Evolutionary conservation across 2,888 invertebrate species (phyloP).

Genomic region (Seira sanloemensis): DNA sequence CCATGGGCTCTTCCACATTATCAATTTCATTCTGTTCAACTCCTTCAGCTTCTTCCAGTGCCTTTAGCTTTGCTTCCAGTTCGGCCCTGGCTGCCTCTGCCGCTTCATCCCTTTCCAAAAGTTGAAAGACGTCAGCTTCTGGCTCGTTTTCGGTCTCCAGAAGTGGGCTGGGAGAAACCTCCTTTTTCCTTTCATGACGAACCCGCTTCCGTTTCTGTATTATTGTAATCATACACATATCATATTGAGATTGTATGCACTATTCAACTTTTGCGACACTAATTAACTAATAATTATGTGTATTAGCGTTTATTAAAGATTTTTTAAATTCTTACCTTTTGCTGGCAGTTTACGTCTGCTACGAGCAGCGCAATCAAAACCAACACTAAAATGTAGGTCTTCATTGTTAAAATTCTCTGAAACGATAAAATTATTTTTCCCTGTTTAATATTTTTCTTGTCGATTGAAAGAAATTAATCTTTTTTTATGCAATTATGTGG

Average conservation of each 20-base stretch:
- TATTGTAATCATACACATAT: background rate
- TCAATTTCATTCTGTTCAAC: conserved; percentile 72
- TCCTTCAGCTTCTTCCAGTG: conserved; percentile 60
- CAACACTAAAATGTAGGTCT: conserved; percentile 75
- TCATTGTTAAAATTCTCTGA: conserved; percentile 58
- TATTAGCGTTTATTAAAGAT: too few species aligned
- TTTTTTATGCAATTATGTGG: too few species aligned
- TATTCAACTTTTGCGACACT: too few species aligned
- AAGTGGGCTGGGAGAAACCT: conserved; percentile 73
- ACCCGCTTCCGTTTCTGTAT: conserved; percentile 66
- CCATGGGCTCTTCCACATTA: conserved; percentile 65
- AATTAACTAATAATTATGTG: too few species aligned
- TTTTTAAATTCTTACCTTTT: conserved; percentile 56
- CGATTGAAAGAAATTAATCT: too few species aligned
- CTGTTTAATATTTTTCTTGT: too few species aligned
- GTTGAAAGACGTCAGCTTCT: conserved; percentile 70
- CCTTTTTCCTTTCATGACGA: conserved; percentile 70
- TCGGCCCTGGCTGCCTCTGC: conserved; percentile 66
- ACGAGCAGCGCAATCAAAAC: conserved; percentile 74
- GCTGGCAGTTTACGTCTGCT: conserved; percentile 74
- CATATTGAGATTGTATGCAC: too few species aligned
- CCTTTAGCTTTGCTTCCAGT: conserved; percentile 72
- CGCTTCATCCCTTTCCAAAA: conserved; percentile 76
- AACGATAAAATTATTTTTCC: background rate
- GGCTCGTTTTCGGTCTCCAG: conserved; percentile 72